A percentile compares a stretch with the other conserved stretches of the same genome.
phyloP scores from a whole-genome alignment of 2,797 vertebrate species.

The Lutjanus campechanus region DNA sequence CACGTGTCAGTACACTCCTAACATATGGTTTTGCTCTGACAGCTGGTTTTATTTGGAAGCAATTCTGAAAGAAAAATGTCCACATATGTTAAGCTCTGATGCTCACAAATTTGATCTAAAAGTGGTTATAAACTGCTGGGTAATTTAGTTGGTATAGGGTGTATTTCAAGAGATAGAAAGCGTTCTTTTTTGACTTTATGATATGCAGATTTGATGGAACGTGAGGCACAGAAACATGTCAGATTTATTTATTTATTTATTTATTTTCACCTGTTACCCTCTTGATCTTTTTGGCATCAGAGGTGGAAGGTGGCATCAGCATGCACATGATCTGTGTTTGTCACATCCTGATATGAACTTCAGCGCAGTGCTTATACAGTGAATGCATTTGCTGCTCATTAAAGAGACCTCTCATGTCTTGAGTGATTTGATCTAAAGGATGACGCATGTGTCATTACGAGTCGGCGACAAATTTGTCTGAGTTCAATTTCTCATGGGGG shows the following conservation, averaged over 20 bases:
- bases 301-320: neutral
- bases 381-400: neutral
- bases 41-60: too few species aligned
- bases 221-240: neutral
- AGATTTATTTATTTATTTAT: neutral
- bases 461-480: neutral
- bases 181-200: neutral
- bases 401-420: neutral
- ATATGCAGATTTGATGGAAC: neutral
- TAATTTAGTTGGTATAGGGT: neutral
- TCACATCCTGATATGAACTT: neutral
- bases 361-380: neutral
- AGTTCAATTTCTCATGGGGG: neutral
- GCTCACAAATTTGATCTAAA: too few species aligned
- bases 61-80: too few species aligned
- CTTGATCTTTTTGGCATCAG: constrained; percentile 3
- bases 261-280: neutral
- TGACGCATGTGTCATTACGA: neutral
- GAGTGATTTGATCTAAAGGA: neutral
- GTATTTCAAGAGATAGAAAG: neutral
- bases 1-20: too few species aligned
- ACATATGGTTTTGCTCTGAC: too few species aligned
- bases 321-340: neutral
- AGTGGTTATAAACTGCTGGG: too few species aligned
- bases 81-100: too few species aligned